Conservation (phyloP, 1,140 invertebrate genomes). For the Drosophila lowei region DNA sequence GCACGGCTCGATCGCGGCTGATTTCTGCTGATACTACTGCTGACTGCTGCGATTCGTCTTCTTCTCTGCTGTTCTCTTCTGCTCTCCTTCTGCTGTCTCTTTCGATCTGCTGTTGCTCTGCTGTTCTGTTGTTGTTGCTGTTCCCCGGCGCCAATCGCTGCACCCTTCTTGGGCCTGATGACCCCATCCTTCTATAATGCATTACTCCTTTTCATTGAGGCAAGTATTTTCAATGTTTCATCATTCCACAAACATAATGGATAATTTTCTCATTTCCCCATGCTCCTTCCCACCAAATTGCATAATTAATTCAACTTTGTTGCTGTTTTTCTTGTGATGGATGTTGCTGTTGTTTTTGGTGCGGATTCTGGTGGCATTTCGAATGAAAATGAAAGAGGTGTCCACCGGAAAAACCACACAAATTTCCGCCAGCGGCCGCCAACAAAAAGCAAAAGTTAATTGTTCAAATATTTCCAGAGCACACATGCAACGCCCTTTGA, state of each 20-base stretch:
- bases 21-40: too few relatives aligned
- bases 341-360: too few relatives aligned
- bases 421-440: constrained; percentile 26
- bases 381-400: constrained; percentile 39
- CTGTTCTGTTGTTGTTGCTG: too few relatives aligned
- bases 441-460: constrained; percentile 58
- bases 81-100: too few relatives aligned
- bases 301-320: constrained; percentile 55
- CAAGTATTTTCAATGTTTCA: constrained; percentile 4
- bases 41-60: too few relatives aligned
- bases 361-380: constrained; percentile 1
- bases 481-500: constrained; percentile 47
- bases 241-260: constrained; percentile 28
- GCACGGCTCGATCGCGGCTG: too few relatives aligned
- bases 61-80: too few relatives aligned
- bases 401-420: constrained; percentile 44
- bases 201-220: too few relatives aligned
- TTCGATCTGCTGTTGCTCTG: too few relatives aligned
- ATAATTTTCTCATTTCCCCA: constrained; percentile 15
- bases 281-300: constrained; percentile 17
- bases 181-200: not conserved
- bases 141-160: too few relatives aligned
- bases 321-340: not conserved
- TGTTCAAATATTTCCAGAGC: constrained; percentile 59
- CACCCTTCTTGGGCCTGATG: too few relatives aligned